These are phyloP conservation scores for Germaria angustata DNA, from an alignment of 2,888 invertebrate species.

Conservation along the genomic window DNA sequence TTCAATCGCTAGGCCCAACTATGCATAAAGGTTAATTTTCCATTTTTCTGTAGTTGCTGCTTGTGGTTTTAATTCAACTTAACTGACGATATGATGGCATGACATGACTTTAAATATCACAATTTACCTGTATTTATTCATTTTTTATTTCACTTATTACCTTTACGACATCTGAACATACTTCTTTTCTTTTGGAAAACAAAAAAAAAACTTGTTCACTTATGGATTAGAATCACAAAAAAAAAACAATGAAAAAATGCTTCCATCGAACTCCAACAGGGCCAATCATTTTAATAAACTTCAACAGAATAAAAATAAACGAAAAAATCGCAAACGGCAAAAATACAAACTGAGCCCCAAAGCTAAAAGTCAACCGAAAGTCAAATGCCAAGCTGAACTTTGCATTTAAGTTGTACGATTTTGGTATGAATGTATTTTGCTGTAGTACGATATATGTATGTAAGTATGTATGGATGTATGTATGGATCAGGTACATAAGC, in stretches of 20 bases:
- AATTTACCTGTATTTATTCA: slow-evolving; percentile 49
- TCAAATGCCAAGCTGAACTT: slow-evolving; percentile 67
- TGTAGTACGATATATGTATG: not conserved
- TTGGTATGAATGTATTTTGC: not conserved
- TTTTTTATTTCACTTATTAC: slow-evolving; percentile 21
- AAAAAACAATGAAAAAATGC: slow-evolving; percentile 45
- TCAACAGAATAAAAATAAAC: slow-evolving; percentile 50
- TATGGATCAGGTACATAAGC: not conserved
- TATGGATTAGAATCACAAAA: slow-evolving; percentile 60
- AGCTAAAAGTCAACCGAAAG: slow-evolving; percentile 64
- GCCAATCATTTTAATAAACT: slow-evolving; percentile 60
- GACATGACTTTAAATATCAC: slow-evolving; percentile 51
- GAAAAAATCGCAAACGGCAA: slow-evolving; percentile 58
- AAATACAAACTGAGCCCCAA: slow-evolving; percentile 40
- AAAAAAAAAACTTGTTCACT: slow-evolving; percentile 51
- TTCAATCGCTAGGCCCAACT: not conserved
- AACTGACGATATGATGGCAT: slow-evolving; percentile 15
- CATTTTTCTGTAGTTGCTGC: not conserved
- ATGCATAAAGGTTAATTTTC: not conserved
- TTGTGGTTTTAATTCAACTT: slow-evolving; percentile 8
- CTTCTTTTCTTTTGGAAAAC: slow-evolving; percentile 7
- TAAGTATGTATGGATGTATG: not conserved
- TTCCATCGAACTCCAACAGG: slow-evolving; percentile 53
- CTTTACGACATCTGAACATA: slow-evolving; percentile 19
- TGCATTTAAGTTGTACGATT: slow-evolving; percentile 23